Percentiles rank a stretch among this genome's conserved stretches.
Conservation (phyloP, 2,888 invertebrate species). For the Heliconius ethilla region DNA sequence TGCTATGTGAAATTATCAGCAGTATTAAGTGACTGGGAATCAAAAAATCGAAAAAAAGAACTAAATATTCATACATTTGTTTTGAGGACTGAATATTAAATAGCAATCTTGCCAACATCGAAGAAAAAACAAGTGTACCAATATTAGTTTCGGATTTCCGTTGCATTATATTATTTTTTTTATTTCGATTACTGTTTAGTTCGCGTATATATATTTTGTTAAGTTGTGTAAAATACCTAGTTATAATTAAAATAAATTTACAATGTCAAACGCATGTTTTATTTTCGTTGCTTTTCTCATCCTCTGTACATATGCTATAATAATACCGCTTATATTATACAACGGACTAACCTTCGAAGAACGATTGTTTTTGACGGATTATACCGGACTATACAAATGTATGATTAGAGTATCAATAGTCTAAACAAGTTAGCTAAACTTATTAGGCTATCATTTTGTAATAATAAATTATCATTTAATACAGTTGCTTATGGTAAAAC, state of each 20-base stretch:
- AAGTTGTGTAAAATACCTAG: constrained; percentile 82
- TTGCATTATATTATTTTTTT: constrained; percentile 59
- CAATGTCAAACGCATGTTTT: constrained; percentile 74
- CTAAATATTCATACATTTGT: constrained; percentile 31
- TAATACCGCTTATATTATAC: constrained; percentile 23
- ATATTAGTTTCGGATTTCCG: constrained; percentile 45
- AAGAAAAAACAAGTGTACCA: constrained; percentile 34
- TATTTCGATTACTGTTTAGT: constrained; percentile 78
- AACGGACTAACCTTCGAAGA: constrained; percentile 17
- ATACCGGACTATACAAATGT: not conserved
- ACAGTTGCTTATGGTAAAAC: not conserved
- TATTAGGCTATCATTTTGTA: too few relatives aligned
- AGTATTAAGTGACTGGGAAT: constrained; percentile 65
- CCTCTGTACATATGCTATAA: constrained; percentile 53
- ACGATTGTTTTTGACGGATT: constrained; percentile 1
- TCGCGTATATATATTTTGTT: constrained; percentile 81
- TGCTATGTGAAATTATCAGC: constrained; percentile 59
- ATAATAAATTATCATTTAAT: not conserved
- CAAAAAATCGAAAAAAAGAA: not conserved
- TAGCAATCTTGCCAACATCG: constrained; percentile 47
- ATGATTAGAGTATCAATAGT: not conserved
- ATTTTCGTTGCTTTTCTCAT: constrained; percentile 57
- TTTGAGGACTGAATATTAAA: constrained; percentile 31
- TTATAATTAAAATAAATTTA: constrained; percentile 76
- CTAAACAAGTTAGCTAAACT: not conserved